These are phyloP conservation scores for Pocillopora meandrina DNA, from an alignment of 92 coral and sea anemone species.

Conservation along the genomic window DNA sequence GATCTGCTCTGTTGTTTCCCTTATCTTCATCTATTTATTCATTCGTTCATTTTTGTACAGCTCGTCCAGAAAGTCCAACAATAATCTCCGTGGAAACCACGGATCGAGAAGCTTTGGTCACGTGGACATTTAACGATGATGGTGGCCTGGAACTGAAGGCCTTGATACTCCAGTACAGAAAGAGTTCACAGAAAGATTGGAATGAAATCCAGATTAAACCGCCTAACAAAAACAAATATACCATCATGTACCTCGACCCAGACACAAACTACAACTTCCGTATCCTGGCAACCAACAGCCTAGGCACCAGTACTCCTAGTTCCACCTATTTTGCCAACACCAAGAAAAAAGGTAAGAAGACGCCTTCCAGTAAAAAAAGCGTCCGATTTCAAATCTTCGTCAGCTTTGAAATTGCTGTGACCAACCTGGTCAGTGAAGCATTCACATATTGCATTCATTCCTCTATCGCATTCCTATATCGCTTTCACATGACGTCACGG, in stretches of 20 bases:
- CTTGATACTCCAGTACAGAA: conserved; percentile 78
- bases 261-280: conserved; percentile 86
- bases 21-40: neutral
- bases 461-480: neutral
- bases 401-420: neutral
- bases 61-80: conserved; percentile 78
- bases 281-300: conserved; percentile 74
- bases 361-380: neutral
- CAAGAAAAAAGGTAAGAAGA: conserved; percentile 55
- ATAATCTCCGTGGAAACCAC: conserved; percentile 65
- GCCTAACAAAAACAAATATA: conserved; percentile 66
- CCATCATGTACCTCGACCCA: conserved; percentile 71
- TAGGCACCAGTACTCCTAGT: conserved; percentile 84
- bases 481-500: too few species aligned
- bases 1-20: too few species aligned
- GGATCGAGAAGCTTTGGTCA: conserved; percentile 51
- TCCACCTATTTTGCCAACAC: conserved; percentile 63
- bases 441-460: too few species aligned
- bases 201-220: conserved; percentile 66
- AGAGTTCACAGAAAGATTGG: conserved; percentile 56
- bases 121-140: conserved; percentile 78
- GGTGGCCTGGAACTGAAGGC: conserved; percentile 82
- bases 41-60: conserved; percentile 30
- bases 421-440: neutral
- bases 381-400: neutral